Base-by-base conservation (phyloP, 1,140 invertebrate species). In the Drosophila gunungcola region DNA sequence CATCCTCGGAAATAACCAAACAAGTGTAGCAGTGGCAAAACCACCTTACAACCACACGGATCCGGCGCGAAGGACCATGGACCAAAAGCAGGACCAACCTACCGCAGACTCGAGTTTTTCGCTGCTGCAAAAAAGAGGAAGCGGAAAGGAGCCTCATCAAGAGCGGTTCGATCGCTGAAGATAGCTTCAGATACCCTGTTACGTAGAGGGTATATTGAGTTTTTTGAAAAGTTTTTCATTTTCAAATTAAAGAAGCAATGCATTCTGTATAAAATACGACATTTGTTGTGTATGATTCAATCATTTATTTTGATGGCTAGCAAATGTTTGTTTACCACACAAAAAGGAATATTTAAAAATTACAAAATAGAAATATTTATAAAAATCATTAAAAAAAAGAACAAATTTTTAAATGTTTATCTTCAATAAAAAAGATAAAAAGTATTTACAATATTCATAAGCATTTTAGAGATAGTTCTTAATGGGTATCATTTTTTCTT, bases 151-250 rank as follows among this genome's bases (percentile, higher is more conserved):
- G 36, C n/a, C 25, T 49, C 58, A 64, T 88, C 78, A 54, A 83
- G 83, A 51, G 55, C 79, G 48, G 70, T 86, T 86, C 83, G 83
- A 86, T 86, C 75, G 57, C 36, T 83, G 62, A 32, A 49, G 57
- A 78, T 69, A 78, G 78, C 72, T 36, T 29, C 25, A 9, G 10
- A 42, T 55, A 48, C 43, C 57, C 48, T 57, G 25, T 2, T 3
- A 9, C 4, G 11, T 6, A 3, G 27, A n/a, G 34, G 38, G 69
- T 5, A 27, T 46, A 11, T 67, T 21, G 7, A 51, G 25, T 1
- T 12, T 9, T 16, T 2, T n/a, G 41, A 11, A 4, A 29, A 32
- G 29, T 32, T 1, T 5, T 4, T 5, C 0, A 29, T 6, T 29
- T 29, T 3, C 1, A 21, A 21, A 21, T 1, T 21, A 21, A 21